These are phyloP conservation scores for Forbesichthys papilliferus DNA, from an alignment of 2,113 vertebrate genomes.

Conservation along the genomic window DNA sequence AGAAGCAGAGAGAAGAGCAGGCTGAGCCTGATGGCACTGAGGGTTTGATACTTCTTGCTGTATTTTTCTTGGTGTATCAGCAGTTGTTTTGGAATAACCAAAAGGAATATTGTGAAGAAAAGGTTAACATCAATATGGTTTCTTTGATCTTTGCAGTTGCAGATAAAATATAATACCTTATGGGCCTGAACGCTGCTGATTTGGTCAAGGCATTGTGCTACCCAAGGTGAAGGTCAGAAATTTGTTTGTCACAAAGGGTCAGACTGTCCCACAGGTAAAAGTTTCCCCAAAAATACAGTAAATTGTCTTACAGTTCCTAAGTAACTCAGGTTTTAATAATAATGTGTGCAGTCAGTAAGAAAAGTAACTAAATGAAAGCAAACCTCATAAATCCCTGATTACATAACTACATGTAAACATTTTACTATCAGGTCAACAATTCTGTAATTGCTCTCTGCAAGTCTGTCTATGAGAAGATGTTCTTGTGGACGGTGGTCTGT, in stretches of 20 bases:
- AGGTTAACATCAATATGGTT: too few species aligned
- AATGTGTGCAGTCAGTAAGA: too few species aligned
- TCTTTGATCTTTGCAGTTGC: conserved; percentile 46
- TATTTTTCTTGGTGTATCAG: not conserved
- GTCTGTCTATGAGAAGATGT: conserved; percentile 68
- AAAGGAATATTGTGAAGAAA: too few species aligned
- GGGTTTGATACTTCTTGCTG: conserved; percentile 68
- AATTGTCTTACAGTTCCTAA: not conserved
- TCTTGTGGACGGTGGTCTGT: conserved; percentile 65
- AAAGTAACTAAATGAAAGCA: not conserved
- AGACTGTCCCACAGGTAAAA: conserved; percentile 63
- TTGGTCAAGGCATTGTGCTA: conserved; percentile 64
- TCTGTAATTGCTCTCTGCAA: conserved; percentile 52
- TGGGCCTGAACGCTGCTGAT: conserved; percentile 68
- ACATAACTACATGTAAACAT: not conserved
- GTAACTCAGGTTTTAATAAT: not conserved
- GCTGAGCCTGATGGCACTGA: conserved; percentile 89
- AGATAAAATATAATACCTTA: conserved; percentile 66
- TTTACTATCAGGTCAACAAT: conserved; percentile 61
- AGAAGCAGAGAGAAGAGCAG: conserved; percentile 89
- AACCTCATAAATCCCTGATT: not conserved
- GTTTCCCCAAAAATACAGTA: not conserved
- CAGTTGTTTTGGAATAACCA: too few species aligned
- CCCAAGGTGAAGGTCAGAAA: conserved; percentile 68
- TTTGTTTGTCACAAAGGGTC: conserved; percentile 67